Percentiles rank a stretch among this genome's conserved stretches.
Conservation (phyloP, 2,113 vertebrate genomes). For the Pseudopipra pipra region DNA sequence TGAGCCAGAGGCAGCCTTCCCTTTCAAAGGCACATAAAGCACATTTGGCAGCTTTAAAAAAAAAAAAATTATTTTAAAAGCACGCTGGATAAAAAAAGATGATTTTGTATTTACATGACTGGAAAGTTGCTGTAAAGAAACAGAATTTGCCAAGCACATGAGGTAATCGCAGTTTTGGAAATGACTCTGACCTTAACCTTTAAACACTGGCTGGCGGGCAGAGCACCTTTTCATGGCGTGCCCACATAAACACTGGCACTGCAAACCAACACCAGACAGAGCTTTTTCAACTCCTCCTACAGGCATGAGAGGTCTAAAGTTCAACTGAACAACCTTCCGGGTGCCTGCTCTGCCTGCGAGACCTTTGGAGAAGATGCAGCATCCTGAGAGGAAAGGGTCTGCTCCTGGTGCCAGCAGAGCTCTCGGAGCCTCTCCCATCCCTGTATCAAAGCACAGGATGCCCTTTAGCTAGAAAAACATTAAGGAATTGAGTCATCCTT, state of each 20-base stretch:
- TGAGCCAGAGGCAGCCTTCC: constrained; percentile 7
- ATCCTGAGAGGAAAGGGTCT: background rate
- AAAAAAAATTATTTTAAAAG: constrained; percentile 3
- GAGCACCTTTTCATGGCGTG: background rate
- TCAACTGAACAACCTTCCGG: background rate
- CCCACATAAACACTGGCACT: background rate
- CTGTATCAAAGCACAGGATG: constrained; percentile 48
- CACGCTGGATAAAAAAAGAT: background rate
- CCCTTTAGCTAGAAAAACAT: constrained; percentile 61
- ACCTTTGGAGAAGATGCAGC: background rate
- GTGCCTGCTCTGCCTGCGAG: background rate
- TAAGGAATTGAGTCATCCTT: constrained; percentile 32
- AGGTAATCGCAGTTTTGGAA: constrained; percentile 41
- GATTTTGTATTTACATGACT: constrained; percentile 26
- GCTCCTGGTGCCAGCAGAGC: constrained; percentile 1
- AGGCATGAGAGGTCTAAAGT: constrained; percentile 9
- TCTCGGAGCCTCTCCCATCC: background rate
- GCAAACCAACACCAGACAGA: background rate
- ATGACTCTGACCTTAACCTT: constrained; percentile 31
- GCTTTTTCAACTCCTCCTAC: background rate
- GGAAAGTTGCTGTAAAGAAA: constrained; percentile 54
- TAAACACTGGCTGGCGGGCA: background rate
- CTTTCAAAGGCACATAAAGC: constrained; percentile 7
- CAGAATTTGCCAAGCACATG: constrained; percentile 14
- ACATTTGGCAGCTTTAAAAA: constrained; percentile 18